These are phyloP conservation scores for Dioctria linearis DNA, from an alignment of 2,888 invertebrate genomes.

Conservation along the genomic window DNA sequence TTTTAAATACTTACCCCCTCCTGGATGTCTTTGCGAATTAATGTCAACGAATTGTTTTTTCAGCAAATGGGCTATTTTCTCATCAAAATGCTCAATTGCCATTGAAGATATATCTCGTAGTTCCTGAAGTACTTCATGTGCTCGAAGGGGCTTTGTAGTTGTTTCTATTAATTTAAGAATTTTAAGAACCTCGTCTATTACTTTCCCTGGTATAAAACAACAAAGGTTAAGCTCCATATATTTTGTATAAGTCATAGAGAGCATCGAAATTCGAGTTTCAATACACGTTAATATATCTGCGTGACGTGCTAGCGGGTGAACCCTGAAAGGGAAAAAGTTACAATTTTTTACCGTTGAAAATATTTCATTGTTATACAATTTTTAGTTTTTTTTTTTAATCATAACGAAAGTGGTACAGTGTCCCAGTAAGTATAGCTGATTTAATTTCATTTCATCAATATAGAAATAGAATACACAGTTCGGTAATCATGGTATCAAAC, in stretches of 20 bases:
- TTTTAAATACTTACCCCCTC: neutral
- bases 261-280: slow-evolving; percentile 92
- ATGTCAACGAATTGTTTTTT: slow-evolving; percentile 61
- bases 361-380: no score
- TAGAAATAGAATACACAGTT: no score
- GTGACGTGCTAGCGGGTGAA: slow-evolving; percentile 88
- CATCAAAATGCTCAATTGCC: slow-evolving; percentile 96
- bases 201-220: slow-evolving; percentile 95
- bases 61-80: slow-evolving; percentile 76
- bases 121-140: slow-evolving; percentile 90
- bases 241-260: slow-evolving; percentile 93
- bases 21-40: slow-evolving; percentile 29
- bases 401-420: no score
- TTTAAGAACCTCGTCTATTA: slow-evolving; percentile 88
- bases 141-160: slow-evolving; percentile 78
- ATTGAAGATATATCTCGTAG: slow-evolving; percentile 89
- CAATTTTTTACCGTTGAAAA: no score
- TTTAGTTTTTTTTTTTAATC: no score
- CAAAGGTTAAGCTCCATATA: slow-evolving; percentile 87
- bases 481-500: no score
- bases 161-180: slow-evolving; percentile 81
- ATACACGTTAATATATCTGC: slow-evolving; percentile 91
- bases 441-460: no score
- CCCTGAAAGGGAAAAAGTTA: slow-evolving; percentile 70
- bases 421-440: no score